Percentiles rank a stretch among this genome's conserved stretches.
Conservation (phyloP, 2,888 invertebrate genomes). For the Amphipyra berbera region DNA sequence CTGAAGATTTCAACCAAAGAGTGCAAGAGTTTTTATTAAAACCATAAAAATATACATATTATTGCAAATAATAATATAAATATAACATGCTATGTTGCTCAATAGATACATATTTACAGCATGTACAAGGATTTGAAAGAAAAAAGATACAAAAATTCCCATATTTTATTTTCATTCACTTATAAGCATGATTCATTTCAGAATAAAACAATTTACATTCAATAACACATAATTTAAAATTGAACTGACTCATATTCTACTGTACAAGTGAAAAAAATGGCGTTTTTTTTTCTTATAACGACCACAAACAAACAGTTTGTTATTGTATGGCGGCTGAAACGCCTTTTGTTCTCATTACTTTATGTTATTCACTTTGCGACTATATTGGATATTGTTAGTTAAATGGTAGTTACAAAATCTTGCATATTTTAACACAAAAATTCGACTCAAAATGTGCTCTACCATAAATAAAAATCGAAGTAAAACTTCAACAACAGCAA, state of each 20-base stretch:
- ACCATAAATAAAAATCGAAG: constrained; percentile 54
- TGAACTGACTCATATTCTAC: constrained; percentile 87
- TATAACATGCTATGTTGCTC: not conserved
- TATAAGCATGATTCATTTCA: constrained; percentile 89
- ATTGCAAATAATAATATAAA: no score
- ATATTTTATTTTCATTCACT: constrained; percentile 89
- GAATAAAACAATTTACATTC: constrained; percentile 89
- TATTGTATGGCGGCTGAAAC: constrained; percentile 70
- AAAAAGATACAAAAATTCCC: constrained; percentile 84
- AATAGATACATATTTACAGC: not conserved
- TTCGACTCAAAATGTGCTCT: constrained; percentile 59
- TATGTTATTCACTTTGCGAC: constrained; percentile 72
- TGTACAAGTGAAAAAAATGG: constrained; percentile 77
- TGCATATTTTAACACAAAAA: constrained; percentile 63
- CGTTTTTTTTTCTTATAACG: constrained; percentile 47
- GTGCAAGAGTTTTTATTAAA: constrained; percentile 92
- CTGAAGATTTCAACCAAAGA: constrained; percentile 94
- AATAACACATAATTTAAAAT: constrained; percentile 89
- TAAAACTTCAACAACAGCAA: constrained; percentile 54
- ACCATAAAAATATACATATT: constrained; percentile 30
- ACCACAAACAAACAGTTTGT: constrained; percentile 60
- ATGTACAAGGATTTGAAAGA: constrained; percentile 65
- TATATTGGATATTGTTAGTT: constrained; percentile 81
- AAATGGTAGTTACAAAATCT: constrained; percentile 69
- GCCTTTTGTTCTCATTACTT: constrained; percentile 70